Evolutionary conservation across 2,888 invertebrate genomes (phyloP).

Genomic region (Rotaria magnacalcarata): DNA sequence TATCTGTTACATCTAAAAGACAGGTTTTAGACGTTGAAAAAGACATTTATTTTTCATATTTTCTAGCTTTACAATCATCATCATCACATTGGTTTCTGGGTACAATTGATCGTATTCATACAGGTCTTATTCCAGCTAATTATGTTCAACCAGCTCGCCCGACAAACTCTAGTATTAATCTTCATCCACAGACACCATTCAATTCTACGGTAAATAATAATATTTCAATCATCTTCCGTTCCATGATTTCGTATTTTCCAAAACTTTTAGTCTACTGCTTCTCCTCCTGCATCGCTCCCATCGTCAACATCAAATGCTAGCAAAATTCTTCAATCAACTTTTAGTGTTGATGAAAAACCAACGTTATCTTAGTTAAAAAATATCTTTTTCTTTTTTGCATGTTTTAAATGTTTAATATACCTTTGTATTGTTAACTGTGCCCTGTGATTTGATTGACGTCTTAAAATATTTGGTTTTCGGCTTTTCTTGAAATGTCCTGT

Average conservation of each 20-base stretch:
- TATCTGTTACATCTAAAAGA: too few relatives aligned
- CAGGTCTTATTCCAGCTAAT: conserved; percentile 64
- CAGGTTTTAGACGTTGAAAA: too few relatives aligned
- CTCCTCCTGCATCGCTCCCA: neutral
- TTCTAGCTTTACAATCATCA: conserved; percentile 70
- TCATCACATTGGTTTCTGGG: conserved; percentile 63
- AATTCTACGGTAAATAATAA: neutral
- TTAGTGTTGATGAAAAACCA: neutral
- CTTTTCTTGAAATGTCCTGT: neutral
- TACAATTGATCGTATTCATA: conserved; percentile 60
- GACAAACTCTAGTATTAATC: neutral
- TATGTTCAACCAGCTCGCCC: conserved; percentile 56
- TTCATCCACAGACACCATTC: neutral
- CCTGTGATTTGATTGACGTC: neutral
- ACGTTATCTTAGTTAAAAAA: neutral
- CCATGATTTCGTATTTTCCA: neutral
- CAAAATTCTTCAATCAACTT: neutral
- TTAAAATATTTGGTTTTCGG: neutral
- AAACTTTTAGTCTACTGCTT: neutral
- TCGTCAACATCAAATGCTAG: neutral
- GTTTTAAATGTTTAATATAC: neutral
- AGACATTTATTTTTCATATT: too few relatives aligned
- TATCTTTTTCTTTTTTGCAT: neutral
- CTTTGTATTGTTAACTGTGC: neutral
- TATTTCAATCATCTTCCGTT: neutral